Conservation (phyloP, 1,140 invertebrate genomes). For the Bilobella aurantiaca region DNA sequence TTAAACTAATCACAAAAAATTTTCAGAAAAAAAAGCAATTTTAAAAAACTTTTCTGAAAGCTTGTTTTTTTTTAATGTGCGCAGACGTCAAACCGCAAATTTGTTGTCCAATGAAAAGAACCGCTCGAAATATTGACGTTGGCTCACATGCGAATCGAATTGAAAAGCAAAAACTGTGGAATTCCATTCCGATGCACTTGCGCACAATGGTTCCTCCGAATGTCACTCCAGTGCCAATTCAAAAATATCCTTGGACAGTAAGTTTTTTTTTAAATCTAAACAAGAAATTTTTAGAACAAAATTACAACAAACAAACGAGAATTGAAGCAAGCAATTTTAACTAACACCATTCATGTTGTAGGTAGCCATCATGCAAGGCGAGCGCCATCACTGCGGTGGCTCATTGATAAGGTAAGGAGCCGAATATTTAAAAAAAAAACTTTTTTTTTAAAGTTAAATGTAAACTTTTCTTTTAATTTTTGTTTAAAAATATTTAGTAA, state of each 20-base stretch:
- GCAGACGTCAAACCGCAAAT: background rate
- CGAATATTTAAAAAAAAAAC: too few relatives aligned
- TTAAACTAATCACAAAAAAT: background rate
- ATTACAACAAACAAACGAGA: too few relatives aligned
- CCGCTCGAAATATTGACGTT: background rate
- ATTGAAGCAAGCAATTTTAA: too few relatives aligned
- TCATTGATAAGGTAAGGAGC: background rate
- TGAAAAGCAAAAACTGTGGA: background rate
- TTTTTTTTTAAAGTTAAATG: background rate
- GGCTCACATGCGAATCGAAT: background rate
- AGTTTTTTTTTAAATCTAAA: background rate
- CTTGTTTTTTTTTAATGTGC: background rate
- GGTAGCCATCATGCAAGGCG: slow-evolving; percentile 8
- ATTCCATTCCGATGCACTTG: background rate
- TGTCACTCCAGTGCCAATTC: background rate
- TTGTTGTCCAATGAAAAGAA: background rate
- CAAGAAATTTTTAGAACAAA: background rate
- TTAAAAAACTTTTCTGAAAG: background rate
- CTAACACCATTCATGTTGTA: background rate
- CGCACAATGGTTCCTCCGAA: slow-evolving; percentile 1
- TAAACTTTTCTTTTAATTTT: background rate
- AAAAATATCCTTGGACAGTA: slow-evolving; percentile 10
- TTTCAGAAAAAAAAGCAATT: background rate
- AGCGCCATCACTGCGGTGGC: slow-evolving; percentile 9
- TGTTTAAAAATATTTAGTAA: background rate